phyloP scores from a whole-genome alignment of 2,888 invertebrate genomes.

The Schizotus pectinicornis region DNA sequence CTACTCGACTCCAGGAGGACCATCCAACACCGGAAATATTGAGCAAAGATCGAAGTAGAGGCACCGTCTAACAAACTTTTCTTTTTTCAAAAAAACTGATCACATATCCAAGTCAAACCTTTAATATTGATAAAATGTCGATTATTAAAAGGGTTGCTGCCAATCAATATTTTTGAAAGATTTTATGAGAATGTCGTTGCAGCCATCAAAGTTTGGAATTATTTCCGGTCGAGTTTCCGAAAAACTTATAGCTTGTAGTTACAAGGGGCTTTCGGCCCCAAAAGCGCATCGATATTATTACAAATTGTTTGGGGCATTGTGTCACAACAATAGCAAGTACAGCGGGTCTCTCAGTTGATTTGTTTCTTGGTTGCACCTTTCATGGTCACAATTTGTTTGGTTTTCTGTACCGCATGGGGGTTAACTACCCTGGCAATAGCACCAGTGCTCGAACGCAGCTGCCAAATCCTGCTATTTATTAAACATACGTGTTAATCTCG shows the following conservation, averaged over 20 bases:
- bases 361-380: too few species aligned
- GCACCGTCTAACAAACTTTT: not conserved
- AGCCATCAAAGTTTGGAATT: not conserved
- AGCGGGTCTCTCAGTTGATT: conserved; percentile 16
- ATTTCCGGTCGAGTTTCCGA: conserved; percentile 1
- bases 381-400: not conserved
- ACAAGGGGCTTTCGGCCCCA: conserved; percentile 42
- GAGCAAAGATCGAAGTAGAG: conserved; percentile 10
- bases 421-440: conserved; percentile 47
- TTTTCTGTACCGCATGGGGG: conserved; percentile 31
- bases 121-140: too few species aligned
- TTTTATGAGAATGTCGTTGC: too few species aligned
- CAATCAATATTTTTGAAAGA: too few species aligned
- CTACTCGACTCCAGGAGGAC: conserved; percentile 19
- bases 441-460: conserved; percentile 55
- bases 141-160: too few species aligned
- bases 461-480: conserved; percentile 61
- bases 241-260: conserved; percentile 16
- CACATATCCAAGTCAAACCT: not conserved
- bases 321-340: conserved; percentile 54
- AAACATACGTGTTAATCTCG: conserved; percentile 61
- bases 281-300: conserved; percentile 61
- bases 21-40: conserved; percentile 27
- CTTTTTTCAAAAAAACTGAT: not conserved
- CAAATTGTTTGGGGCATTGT: conserved; percentile 59